A percentile compares a stretch with the other conserved stretches of the same genome.
phyloP scores from a whole-genome alignment of 2,113 vertebrate species.

The Lucifuga dentata region DNA sequence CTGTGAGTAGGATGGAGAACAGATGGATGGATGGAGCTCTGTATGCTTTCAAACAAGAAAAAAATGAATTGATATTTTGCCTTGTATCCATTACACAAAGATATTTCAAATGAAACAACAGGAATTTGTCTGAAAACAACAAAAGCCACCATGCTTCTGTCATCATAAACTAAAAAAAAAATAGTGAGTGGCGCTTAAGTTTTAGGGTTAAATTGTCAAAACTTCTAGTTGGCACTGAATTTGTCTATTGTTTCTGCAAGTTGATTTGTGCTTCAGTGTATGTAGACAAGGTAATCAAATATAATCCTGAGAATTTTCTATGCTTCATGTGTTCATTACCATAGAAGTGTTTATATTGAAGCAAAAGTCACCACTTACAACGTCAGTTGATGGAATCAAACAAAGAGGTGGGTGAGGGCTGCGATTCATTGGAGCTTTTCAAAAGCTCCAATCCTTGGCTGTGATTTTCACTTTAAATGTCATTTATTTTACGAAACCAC shows the following conservation, averaged over 20 bases:
- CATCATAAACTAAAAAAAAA: conserved; percentile 1
- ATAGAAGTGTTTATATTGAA: conserved; percentile 35
- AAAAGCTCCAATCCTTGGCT: conserved; percentile 61
- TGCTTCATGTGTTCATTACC: conserved; percentile 13
- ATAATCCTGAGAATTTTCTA: background rate
- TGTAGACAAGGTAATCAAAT: conserved; percentile 19
- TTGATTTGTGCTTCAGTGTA: background rate
- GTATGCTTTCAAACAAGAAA: conserved; percentile 57
- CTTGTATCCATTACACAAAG: too few species aligned
- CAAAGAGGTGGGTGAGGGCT: conserved; percentile 41
- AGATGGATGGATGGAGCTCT: conserved; percentile 36
- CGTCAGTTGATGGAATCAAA: conserved; percentile 45
- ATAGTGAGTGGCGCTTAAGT: too few species aligned
- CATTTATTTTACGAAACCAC: conserved; percentile 56
- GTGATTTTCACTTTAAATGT: conserved; percentile 47
- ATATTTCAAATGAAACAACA: conserved; percentile 26
- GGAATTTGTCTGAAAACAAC: background rate
- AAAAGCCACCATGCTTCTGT: conserved; percentile 4
- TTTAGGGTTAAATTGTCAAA: too few species aligned
- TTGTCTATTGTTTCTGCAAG: conserved; percentile 19
- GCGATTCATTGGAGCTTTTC: conserved; percentile 40
- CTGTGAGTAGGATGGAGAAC: conserved; percentile 25
- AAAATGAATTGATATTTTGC: conserved; percentile 50
- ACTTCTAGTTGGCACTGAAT: too few species aligned
- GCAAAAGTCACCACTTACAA: conserved; percentile 32